phyloP scores from a whole-genome alignment of 2,113 vertebrate genomes.

The Microcebus murinus region DNA sequence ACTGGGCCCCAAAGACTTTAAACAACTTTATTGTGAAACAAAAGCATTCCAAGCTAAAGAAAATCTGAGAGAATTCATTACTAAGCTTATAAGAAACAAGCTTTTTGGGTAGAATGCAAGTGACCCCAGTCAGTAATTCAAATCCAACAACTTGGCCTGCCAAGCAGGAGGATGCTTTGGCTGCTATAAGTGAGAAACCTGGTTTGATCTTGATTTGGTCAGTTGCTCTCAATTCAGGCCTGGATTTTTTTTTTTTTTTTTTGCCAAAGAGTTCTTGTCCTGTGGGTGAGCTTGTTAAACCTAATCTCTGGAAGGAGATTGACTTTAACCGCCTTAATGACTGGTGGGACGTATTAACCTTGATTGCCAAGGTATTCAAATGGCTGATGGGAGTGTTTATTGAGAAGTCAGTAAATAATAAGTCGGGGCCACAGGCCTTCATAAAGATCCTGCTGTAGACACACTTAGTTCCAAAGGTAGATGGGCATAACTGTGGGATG shows the following conservation, averaged over 20 bases:
- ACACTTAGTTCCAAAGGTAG: slow-evolving; percentile 18
- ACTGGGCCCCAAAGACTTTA: neutral
- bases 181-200: neutral
- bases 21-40: neutral
- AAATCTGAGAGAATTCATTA: neutral
- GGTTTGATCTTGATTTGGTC: neutral
- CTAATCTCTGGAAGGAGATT: slow-evolving; percentile 22
- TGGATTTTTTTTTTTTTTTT: neutral
- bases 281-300: slow-evolving; percentile 30
- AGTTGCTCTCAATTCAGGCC: neutral
- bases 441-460: neutral
- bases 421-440: neutral
- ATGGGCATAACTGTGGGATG: neutral
- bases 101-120: neutral
- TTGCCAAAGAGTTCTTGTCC: neutral
- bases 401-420: slow-evolving; percentile 50
- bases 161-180: neutral
- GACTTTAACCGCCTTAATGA: slow-evolving; percentile 41
- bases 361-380: slow-evolving; percentile 32
- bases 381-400: neutral
- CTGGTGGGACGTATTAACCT: slow-evolving; percentile 26
- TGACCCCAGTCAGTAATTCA: neutral
- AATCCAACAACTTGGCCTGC: neutral
- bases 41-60: neutral
- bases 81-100: neutral